A percentile compares a stretch with the other conserved stretches of the same genome.
Evolutionary conservation across 2,888 invertebrate species (phyloP).

Genomic region (Diarsia dahlii): DNA sequence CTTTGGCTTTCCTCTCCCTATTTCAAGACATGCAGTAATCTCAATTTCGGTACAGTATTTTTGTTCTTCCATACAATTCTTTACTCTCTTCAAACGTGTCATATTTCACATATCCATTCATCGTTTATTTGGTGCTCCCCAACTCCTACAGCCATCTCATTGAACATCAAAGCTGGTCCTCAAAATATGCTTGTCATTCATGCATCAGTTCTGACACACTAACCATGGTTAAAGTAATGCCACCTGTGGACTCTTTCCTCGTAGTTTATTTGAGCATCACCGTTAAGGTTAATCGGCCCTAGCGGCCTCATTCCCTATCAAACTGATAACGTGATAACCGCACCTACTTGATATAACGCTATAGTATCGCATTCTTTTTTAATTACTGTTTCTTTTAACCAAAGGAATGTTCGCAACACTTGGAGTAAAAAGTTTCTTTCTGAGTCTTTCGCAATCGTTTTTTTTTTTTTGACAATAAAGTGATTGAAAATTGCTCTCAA

Average conservation of each 20-base stretch:
- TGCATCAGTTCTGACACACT: not conserved
- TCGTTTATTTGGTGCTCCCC: not conserved
- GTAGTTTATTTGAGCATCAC: constrained; percentile 39
- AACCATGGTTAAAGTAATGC: not conserved
- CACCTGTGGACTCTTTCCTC: constrained; percentile 17
- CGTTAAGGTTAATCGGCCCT: constrained; percentile 66
- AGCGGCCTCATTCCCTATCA: constrained; percentile 83
- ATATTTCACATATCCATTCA: not conserved
- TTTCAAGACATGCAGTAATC: no score
- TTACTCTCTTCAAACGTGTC: not conserved
- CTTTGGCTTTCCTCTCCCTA: no score
- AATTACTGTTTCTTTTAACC: constrained; percentile 42
- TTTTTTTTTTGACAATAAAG: no score
- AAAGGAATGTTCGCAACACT: not conserved
- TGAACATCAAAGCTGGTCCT: no score
- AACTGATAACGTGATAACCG: constrained; percentile 77
- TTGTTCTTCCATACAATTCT: not conserved
- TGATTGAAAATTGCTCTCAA: no score
- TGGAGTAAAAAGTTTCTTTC: not conserved
- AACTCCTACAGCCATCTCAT: not conserved
- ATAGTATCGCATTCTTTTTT: constrained; percentile 37
- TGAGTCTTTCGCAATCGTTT: no score
- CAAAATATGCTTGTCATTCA: not conserved
- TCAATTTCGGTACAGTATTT: not conserved
- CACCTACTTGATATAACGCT: constrained; percentile 74